These are phyloP conservation scores for Sebastiscus albofasciatus DNA, from an alignment of 2,797 vertebrate species.

Conservation along the genomic window DNA sequence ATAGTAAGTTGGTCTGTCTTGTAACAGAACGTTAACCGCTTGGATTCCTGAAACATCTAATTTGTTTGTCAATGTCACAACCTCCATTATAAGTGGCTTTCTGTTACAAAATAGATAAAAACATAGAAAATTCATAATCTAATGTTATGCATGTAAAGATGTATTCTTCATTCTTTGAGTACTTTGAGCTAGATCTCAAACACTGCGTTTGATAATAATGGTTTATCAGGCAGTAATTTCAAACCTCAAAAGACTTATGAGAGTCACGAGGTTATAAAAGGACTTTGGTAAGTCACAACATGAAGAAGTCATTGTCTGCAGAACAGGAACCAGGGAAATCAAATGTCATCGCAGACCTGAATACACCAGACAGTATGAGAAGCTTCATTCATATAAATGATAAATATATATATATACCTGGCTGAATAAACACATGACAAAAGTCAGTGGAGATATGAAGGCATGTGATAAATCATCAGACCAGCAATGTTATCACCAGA, in stretches of 20 bases:
- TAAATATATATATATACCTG: neutral
- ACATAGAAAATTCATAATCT: neutral
- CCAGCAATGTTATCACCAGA: neutral
- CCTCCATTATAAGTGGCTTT: neutral
- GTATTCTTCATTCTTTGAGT: neutral
- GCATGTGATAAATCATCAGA: slow-evolving; percentile 6
- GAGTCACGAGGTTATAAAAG: no score
- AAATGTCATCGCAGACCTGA: neutral
- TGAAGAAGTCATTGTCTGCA: neutral
- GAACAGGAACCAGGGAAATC: neutral
- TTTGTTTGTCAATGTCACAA: neutral
- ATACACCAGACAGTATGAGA: neutral
- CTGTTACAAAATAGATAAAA: neutral
- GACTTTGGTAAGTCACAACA: no score
- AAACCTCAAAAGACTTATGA: neutral
- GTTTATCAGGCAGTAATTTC: neutral
- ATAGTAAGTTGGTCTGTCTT: neutral
- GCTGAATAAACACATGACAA: neutral
- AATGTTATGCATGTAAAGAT: neutral
- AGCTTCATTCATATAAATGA: neutral
- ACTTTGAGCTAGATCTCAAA: neutral
- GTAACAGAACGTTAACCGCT: neutral
- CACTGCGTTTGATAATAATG: neutral
- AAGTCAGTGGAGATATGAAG: neutral
- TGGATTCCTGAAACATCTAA: neutral